Evolutionary conservation across 2,888 invertebrate species (phyloP).

Genomic region (Cephus spinipes): DNA sequence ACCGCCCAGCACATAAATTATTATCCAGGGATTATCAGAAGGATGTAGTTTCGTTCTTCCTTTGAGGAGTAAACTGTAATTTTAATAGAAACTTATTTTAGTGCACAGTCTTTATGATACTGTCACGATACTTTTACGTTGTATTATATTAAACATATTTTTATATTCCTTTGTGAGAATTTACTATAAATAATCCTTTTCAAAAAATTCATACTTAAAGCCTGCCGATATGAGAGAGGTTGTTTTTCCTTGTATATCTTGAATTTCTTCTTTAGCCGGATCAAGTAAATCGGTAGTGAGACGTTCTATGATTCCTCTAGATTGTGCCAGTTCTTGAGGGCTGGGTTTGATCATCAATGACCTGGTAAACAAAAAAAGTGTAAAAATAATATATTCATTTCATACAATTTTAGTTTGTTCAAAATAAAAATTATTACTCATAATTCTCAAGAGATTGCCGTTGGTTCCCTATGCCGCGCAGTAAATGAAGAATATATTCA

Average conservation of each 20-base stretch:
- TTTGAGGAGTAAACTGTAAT: slow-evolving; percentile 72
- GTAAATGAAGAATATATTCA: slow-evolving; percentile 56
- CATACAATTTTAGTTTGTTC: background rate
- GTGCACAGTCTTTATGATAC: background rate
- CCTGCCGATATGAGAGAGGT: slow-evolving; percentile 74
- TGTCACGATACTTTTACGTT: background rate
- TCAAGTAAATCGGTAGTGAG: slow-evolving; percentile 72
- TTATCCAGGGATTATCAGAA: slow-evolving; percentile 73
- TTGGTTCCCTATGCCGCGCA: slow-evolving; percentile 63
- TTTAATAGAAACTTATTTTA: slow-evolving; percentile 14
- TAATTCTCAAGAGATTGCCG: slow-evolving; percentile 65
- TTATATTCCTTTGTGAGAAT: slow-evolving; percentile 1
- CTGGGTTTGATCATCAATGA: slow-evolving; percentile 69
- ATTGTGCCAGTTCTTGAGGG: slow-evolving; percentile 68
- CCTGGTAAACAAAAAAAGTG: slow-evolving; percentile 52
- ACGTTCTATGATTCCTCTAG: slow-evolving; percentile 71
- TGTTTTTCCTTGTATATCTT: slow-evolving; percentile 72
- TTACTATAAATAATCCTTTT: slow-evolving; percentile 1
- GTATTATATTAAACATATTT: slow-evolving; percentile 3
- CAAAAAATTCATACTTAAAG: slow-evolving; percentile 70
- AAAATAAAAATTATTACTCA: slow-evolving; percentile 50
- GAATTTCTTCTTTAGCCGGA: slow-evolving; percentile 71
- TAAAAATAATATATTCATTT: slow-evolving; percentile 9
- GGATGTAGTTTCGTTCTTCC: slow-evolving; percentile 71
- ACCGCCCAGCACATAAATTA: slow-evolving; percentile 77